These are phyloP conservation scores for Sphaeramia orbicularis DNA, from an alignment of 2,797 vertebrate species.

Conservation along the genomic window DNA sequence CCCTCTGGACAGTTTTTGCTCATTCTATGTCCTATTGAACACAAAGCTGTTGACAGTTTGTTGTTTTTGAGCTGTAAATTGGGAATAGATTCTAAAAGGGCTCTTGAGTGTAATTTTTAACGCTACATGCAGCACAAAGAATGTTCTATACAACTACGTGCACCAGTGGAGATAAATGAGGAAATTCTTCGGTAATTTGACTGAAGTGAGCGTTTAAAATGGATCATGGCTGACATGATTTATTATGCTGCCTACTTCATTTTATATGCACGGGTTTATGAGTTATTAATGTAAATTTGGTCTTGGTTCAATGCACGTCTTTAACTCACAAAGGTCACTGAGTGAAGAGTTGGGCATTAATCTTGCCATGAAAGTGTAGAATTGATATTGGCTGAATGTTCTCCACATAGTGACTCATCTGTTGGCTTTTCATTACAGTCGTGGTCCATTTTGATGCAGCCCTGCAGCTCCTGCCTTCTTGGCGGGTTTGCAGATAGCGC, in stretches of 20 bases:
- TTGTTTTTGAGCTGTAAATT: conserved; percentile 1
- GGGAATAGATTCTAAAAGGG: neutral
- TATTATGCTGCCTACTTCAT: neutral
- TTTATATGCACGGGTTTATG: neutral
- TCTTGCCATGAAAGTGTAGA: conserved; percentile 33
- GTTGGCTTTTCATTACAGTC: conserved; percentile 28
- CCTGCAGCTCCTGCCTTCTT: conserved; percentile 22
- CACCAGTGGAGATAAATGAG: neutral
- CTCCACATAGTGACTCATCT: conserved; percentile 45
- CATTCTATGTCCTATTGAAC: neutral
- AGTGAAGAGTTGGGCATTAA: conserved; percentile 48
- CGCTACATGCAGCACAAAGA: neutral
- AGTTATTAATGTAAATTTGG: neutral
- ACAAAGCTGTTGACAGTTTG: neutral
- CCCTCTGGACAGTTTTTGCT: conserved; percentile 1
- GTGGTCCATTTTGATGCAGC: conserved; percentile 45
- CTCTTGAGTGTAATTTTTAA: neutral
- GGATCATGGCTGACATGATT: conserved; percentile 6
- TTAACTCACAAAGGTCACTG: conserved; percentile 35
- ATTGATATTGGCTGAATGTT: conserved; percentile 55
- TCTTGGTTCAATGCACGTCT: conserved; percentile 6
- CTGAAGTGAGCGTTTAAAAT: neutral
- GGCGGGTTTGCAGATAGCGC: conserved; percentile 36
- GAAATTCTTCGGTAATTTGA: neutral
- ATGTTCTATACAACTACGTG: neutral